Percentiles rank a stretch among this genome's conserved stretches.
phyloP scores from a whole-genome alignment of 2,113 vertebrate genomes.

The Porphyrio hochstetteri region DNA sequence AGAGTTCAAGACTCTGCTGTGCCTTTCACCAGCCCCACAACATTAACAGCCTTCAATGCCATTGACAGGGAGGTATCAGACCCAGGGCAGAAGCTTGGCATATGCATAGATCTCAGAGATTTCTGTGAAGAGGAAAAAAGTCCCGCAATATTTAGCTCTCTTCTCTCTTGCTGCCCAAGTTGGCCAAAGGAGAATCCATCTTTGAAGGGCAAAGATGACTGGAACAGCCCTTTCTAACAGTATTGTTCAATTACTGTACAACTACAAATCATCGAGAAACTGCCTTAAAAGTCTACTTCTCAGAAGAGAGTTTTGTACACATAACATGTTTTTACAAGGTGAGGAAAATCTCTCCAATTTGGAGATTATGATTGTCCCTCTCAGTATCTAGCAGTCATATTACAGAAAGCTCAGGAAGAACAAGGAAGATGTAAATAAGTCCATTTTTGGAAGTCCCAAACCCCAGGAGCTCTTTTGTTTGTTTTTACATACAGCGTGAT shows the following conservation, averaged over 20 bases:
- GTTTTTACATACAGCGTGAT: rapidly evolving
- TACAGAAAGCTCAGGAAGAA: not conserved
- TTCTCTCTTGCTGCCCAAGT: not conserved
- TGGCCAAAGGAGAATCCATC: not conserved
- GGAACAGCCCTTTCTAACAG: not conserved
- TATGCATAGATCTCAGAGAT: not conserved
- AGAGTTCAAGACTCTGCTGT: not conserved
- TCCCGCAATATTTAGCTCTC: not conserved
- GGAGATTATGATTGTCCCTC: not conserved
- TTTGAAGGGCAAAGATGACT: not conserved
- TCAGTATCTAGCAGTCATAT: not conserved
- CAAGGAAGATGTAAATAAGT: not conserved
- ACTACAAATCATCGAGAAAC: not conserved
- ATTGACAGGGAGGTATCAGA: not conserved
- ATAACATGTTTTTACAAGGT: not conserved
- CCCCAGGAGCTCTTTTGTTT: not conserved
- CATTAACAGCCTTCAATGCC: not conserved
- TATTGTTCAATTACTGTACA: not conserved
- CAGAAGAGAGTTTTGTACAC: not conserved
- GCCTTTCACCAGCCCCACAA: not conserved
- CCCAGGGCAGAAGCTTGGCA: not conserved
- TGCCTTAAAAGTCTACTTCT: not conserved
- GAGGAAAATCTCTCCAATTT: not conserved
- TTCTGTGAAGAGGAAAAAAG: not conserved
- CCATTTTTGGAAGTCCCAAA: not conserved